Evolutionary conservation across 2,888 invertebrate genomes (phyloP), one percentile per base, ranked within the genome.

Genomic region (Caenorhabditis angaria): DNA sequence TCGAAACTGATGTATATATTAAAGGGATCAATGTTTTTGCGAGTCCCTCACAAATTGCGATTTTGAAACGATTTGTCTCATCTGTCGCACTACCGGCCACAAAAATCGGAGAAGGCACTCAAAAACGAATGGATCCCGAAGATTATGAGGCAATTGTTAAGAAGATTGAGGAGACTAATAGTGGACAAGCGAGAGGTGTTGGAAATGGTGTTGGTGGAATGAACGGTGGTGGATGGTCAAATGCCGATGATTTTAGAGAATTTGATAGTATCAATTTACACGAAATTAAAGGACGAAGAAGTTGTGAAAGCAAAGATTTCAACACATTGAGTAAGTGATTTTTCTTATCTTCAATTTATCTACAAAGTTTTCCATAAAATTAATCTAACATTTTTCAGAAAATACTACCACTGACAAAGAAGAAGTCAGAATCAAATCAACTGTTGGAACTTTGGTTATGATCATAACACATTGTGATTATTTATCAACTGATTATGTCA

Each of bases 401-500:
- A 59, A 65, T 20, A 65, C 41, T 5, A 24, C 28, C 10, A 27
- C 24, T 27, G 50, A 50, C 12, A 22, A 61, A 29, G 69, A 70
- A 63, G 70, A 74, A 27, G 61, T 76, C 50, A 64, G 61, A 12
- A 41, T 81, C 22, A 70, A 66, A 18, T 41, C 61, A 27, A 62
- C 64, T 4, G 41, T 81, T 24, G 74, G 71, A 18, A 71, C 73
- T 14, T 24, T 78, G 14, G 65, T 76, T 22, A 55, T 72, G 50
- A 66, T 63, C 51, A 74, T 85, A 28, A 68, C 85, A 8, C 85
- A 85, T 60, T 72, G 76, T 22, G 85, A 85, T 55, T 78, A 79
- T 8, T 55, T 85, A n/a, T 70, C 75, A 0, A 27, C 57, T 0
- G 79, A 79, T 0, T 62, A 69, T 35, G 70, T 78, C 14, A 57